Evolutionary conservation across 1,140 invertebrate species (phyloP).

Genomic region (Drosophila sucinea): DNA sequence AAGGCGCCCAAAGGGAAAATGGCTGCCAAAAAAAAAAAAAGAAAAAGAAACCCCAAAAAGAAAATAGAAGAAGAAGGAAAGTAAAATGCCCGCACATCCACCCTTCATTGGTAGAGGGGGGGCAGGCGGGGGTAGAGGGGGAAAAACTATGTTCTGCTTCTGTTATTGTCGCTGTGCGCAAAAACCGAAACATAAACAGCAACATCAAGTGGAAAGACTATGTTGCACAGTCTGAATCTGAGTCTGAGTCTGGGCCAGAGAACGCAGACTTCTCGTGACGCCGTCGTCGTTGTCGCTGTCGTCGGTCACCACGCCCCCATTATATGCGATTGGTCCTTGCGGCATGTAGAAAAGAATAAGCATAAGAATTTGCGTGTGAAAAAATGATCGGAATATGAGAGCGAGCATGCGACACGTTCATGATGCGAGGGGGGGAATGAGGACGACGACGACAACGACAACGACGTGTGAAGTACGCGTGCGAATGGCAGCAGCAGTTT

Average conservation of each 20-base stretch:
- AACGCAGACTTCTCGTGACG: conserved; percentile 34
- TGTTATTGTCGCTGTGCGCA: conserved; percentile 53
- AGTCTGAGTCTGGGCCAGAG: conserved; percentile 25
- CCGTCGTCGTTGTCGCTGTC: conserved; percentile 33
- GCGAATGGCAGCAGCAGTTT: conserved; percentile 59
- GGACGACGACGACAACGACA: conserved; percentile 22
- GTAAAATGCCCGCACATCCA: not conserved
- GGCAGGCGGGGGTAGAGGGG: conserved; percentile 42
- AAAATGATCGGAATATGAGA: conserved; percentile 79
- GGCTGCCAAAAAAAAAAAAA: conserved; percentile 55
- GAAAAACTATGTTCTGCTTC: conserved; percentile 64
- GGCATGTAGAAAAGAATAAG: conserved; percentile 80
- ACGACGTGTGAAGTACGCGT: conserved; percentile 68
- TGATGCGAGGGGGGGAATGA: not conserved
- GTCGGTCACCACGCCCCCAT: conserved; percentile 77
- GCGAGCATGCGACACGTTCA: conserved; percentile 62
- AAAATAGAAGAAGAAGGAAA: conserved; percentile 55
- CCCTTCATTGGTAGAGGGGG: not conserved
- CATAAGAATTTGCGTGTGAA: conserved; percentile 82
- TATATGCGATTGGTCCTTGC: conserved; percentile 82
- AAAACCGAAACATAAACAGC: conserved; percentile 78
- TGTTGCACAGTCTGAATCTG: conserved; percentile 34
- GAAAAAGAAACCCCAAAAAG: conserved; percentile 35
- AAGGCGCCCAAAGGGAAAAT: conserved; percentile 54
- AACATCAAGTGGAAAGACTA: conserved; percentile 66